Conservation (phyloP, 2,888 invertebrate genomes). For the Brenthis daphne region DNA sequence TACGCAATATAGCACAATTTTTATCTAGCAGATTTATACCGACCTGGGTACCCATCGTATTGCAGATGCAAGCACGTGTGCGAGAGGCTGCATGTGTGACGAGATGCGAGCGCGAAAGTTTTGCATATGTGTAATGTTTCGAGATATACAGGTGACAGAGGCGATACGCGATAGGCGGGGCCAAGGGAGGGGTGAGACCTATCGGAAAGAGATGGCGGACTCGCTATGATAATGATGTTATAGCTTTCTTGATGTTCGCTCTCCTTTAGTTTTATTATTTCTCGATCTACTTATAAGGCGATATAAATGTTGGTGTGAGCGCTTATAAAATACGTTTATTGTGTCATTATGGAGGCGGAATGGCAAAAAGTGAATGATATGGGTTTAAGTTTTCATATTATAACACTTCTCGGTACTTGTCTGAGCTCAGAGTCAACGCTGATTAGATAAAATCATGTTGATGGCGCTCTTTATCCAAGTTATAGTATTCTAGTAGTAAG, state of each 20-base stretch:
- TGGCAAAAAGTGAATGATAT: slow-evolving; percentile 77
- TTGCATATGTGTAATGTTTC: slow-evolving; percentile 83
- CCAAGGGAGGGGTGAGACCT: slow-evolving; percentile 75
- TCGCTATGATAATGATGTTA: slow-evolving; percentile 82
- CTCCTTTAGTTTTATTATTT: slow-evolving; percentile 81
- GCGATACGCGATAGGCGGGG: slow-evolving; percentile 78
- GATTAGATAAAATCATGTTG: slow-evolving; percentile 66
- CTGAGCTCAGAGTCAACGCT: slow-evolving; percentile 42
- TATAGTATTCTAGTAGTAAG: too few relatives aligned
- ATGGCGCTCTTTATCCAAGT: slow-evolving; percentile 46
- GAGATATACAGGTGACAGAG: slow-evolving; percentile 81
- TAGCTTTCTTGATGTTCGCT: slow-evolving; percentile 80
- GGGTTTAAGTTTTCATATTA: slow-evolving; percentile 68
- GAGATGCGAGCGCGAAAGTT: slow-evolving; percentile 77
- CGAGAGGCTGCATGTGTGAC: slow-evolving; percentile 17
- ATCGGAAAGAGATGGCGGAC: slow-evolving; percentile 81
- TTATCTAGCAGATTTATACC: slow-evolving; percentile 80
- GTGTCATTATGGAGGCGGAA: slow-evolving; percentile 70
- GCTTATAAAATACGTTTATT: slow-evolving; percentile 79
- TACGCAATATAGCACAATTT: slow-evolving; percentile 76
- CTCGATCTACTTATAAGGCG: slow-evolving; percentile 81
- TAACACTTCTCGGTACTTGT: slow-evolving; percentile 55
- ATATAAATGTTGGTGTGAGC: slow-evolving; percentile 79
- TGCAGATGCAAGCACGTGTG: slow-evolving; percentile 40
- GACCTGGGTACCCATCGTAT: slow-evolving; percentile 39